Evolutionary conservation across 2,888 invertebrate species (phyloP).

Genomic region (Microctonus hyperodae): DNA sequence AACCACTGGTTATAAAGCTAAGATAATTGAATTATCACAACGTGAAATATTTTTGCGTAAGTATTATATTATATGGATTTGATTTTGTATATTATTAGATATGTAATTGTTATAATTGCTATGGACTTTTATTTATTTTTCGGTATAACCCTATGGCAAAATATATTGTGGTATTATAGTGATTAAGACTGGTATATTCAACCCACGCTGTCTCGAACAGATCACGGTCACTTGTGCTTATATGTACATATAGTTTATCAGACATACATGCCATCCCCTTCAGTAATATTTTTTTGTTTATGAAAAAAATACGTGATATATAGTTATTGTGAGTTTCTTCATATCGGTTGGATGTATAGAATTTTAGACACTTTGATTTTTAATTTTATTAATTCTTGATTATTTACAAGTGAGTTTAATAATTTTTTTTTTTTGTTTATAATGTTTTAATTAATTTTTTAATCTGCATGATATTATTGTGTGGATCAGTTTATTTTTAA

Average conservation of each 20-base stretch:
- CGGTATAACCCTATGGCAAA: slow-evolving; percentile 18
- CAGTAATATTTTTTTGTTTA: background rate
- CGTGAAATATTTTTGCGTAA: no score
- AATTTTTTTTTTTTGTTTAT: no score
- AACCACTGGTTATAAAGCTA: no score
- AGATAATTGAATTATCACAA: no score
- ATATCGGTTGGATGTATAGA: background rate
- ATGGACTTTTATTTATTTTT: slow-evolving; percentile 17
- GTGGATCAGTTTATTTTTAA: no score
- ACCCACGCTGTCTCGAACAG: slow-evolving; percentile 24
- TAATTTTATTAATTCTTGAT: no score
- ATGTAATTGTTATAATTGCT: slow-evolving; percentile 8
- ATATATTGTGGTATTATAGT: slow-evolving; percentile 18
- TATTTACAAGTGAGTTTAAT: background rate
- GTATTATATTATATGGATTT: no score
- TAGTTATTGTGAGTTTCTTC: background rate
- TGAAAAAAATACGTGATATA: background rate
- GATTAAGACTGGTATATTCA: slow-evolving; percentile 11
- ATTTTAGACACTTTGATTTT: no score
- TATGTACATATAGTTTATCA: background rate
- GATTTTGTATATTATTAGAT: no score
- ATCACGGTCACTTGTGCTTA: background rate
- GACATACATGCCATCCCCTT: background rate
- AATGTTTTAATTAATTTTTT: no score
- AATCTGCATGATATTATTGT: no score